These are phyloP conservation scores for Macrotus californicus DNA, from an alignment of 2,113 vertebrate species.

Conservation along the genomic window DNA sequence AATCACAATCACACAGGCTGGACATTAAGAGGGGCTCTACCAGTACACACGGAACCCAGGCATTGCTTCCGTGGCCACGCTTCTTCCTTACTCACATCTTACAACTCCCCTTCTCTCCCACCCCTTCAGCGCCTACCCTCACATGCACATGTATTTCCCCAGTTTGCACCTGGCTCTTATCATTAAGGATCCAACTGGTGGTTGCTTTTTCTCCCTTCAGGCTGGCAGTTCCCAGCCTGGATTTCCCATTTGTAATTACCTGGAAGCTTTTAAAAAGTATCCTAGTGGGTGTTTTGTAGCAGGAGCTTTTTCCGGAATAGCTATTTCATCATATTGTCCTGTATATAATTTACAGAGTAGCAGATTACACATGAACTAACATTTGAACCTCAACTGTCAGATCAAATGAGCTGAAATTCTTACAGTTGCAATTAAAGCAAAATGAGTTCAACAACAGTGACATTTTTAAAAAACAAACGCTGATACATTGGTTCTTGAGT, in stretches of 20 bases:
- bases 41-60: not conserved
- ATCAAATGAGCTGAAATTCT: constrained; percentile 17
- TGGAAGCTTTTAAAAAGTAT: not conserved
- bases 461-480: not conserved
- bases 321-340: not conserved
- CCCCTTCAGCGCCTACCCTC: not conserved
- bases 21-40: not conserved
- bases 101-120: not conserved
- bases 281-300: not conserved
- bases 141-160: not conserved
- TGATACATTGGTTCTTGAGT: not conserved
- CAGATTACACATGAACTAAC: not conserved
- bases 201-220: not conserved
- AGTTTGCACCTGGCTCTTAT: not conserved
- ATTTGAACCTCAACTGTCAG: constrained; percentile 4
- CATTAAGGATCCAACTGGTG: not conserved
- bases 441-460: not conserved
- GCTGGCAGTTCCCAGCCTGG: not conserved
- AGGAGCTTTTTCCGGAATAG: not conserved
- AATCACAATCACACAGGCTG: not conserved
- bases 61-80: not conserved
- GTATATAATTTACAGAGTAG: not conserved
- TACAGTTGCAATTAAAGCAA: not conserved
- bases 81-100: not conserved
- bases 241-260: not conserved